Evolutionary conservation across 2,888 invertebrate species (phyloP), one percentile per base, ranked within the genome.

Genomic region (Melanargia galathea): DNA sequence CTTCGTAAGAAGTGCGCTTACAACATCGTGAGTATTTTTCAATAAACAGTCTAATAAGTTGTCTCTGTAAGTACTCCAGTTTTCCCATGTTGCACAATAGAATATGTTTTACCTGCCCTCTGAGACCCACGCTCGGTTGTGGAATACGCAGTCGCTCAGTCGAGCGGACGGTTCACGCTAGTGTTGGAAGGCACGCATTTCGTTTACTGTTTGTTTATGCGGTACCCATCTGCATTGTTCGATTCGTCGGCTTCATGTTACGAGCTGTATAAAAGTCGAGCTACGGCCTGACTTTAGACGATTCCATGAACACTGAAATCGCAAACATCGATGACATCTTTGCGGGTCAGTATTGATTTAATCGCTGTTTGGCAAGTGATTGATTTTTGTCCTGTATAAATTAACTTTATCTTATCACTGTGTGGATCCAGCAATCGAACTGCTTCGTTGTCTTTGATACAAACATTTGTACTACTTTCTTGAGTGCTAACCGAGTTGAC

Each of bases 41-140:
- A 68, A 65, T 68, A 69, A 69, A 70, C 66, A 70, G 68, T 68
- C 70, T 69, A 75, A 75, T 79, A 80, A 78, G 78, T 76, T 81
- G 81, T 81, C 78, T 84, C 33, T 54, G 16, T 83, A 81, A 43
- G 46, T 84, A 79, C 79, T 80, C 71, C 72, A 82, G 71, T 84
- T 83, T 90, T 90, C 90, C 83, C 90, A 90, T 84, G 85, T 81
- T 75, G 69, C 75, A 88, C 87, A 89, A 88, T 88, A 76, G 83
- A 83, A 75, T 80, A 80, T 85, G 86, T 87, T 87, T 86, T 82
- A 81, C 78, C 72, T 73, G 80, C 80, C 80, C 81, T 81, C 79
- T 73, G 79, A 73, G 73, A 55, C 40, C 73, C 77, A 75, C 74
- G 76, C 75, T 78, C 75, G 73, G 70, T 71, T 70, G 77, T 76